phyloP scores from a whole-genome alignment of 2,888 invertebrate species.

The Eupeodes latifasciatus region DNA sequence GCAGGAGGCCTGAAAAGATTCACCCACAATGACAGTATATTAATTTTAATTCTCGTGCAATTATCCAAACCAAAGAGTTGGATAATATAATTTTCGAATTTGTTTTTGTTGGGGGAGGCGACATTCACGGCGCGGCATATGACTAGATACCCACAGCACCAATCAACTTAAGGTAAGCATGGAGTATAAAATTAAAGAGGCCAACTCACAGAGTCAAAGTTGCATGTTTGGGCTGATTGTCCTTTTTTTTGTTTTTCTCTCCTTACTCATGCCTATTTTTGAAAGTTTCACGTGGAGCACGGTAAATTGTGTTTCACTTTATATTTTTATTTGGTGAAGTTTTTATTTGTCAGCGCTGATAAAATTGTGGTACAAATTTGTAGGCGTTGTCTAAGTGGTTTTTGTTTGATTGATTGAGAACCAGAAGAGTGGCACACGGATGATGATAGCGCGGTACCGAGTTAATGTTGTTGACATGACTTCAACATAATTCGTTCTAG shows the following conservation, averaged over 20 bases:
- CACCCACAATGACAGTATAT: constrained; percentile 80
- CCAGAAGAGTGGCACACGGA: neutral
- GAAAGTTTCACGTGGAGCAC: constrained; percentile 28
- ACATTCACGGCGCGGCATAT: constrained; percentile 55
- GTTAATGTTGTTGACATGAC: no score
- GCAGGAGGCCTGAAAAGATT: constrained; percentile 39
- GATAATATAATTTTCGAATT: constrained; percentile 72
- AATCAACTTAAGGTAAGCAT: constrained; percentile 37
- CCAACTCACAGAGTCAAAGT: constrained; percentile 39
- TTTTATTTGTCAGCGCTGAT: constrained; percentile 26
- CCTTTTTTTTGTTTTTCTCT: constrained; percentile 64
- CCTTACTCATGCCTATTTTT: constrained; percentile 29
- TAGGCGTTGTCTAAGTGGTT: constrained; percentile 67
- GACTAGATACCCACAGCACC: constrained; percentile 64
- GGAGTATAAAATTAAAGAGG: constrained; percentile 25
- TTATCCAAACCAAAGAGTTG: constrained; percentile 81
- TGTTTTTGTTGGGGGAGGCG: constrained; percentile 51
- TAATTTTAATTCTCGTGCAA: constrained; percentile 84
- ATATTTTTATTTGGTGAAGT: constrained; percentile 20
- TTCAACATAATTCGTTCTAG: no score
- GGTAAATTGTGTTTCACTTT: constrained; percentile 24
- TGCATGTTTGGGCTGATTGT: constrained; percentile 73
- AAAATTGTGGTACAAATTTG: constrained; percentile 62
- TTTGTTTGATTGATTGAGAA: constrained; percentile 22
- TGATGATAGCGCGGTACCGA: neutral